phyloP scores from a whole-genome alignment of 2,797 vertebrate species.

The Lemur catta region DNA sequence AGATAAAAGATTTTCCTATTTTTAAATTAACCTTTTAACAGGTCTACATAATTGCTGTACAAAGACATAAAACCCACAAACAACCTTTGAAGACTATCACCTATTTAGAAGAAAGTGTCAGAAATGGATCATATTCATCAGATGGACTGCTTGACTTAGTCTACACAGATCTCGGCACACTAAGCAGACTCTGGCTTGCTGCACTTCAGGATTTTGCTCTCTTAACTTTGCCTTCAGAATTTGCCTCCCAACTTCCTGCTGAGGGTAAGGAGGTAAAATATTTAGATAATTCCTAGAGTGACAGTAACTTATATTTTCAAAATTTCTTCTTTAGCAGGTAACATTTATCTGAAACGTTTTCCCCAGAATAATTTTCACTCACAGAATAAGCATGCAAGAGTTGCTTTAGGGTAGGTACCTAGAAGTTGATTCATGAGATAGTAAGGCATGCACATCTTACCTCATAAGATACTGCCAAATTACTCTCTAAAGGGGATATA shows the following conservation, averaged over 20 bases:
- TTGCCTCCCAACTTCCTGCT: conserved; percentile 86
- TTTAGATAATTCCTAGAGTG: background rate
- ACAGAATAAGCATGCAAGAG: background rate
- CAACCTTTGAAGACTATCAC: conserved; percentile 73
- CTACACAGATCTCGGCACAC: conserved; percentile 88
- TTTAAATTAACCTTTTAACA: conserved; percentile 75
- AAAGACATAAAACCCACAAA: conserved; percentile 84
- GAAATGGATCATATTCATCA: conserved; percentile 59
- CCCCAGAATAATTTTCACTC: background rate
- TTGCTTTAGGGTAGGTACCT: background rate
- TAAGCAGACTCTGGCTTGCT: conserved; percentile 94
- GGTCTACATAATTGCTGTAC: conserved; percentile 93
- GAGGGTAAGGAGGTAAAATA: conserved; percentile 85
- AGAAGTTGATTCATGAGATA: background rate
- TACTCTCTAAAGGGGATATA: background rate
- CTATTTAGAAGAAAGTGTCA: conserved; percentile 67
- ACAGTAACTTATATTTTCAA: background rate
- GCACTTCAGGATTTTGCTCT: conserved; percentile 93
- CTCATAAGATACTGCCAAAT: background rate
- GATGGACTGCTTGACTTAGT: conserved; percentile 90
- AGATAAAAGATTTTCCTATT: conserved; percentile 24
- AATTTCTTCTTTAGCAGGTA: background rate
- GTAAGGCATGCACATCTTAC: background rate
- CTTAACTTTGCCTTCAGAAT: conserved; percentile 90
- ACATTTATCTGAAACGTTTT: conserved; percentile 7